Evolutionary conservation across 2,888 invertebrate species (phyloP), one percentile per base, ranked within the genome.

Genomic region (Synanthedon formicaeformis): DNA sequence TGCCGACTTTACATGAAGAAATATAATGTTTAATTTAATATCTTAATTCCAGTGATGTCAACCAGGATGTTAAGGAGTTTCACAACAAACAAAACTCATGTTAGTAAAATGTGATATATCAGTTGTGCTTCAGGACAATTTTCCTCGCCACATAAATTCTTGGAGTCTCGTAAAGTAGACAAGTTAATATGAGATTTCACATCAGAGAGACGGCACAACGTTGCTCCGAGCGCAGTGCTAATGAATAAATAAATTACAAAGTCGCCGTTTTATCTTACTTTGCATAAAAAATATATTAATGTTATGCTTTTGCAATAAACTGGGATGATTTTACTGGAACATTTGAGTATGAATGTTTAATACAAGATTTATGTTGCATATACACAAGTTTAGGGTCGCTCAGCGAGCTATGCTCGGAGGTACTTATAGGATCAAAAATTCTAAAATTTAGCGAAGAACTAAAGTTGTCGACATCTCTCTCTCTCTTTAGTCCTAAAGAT

Each of bases 151-250:
- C 72, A 78, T 78, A 78, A 78, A 78, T 78, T 75, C 65, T 59
- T 60, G 56, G 69, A 65, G 66, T 63, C 49, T 49, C 62, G 62
- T 66, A 71, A 75, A 74, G 78, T 69, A 73, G 75, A 78, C 74
- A 78, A 73, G 76, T 73, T 78, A 75, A 78, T 78, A 77, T 71
- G 75, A 76, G 73, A 75, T 75, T 76, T 76, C 73, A 75, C 71
- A 70, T 72, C 66, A 65, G 54, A 40, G 57, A 56, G 53, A 52
- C 54, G 51, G 23, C 50, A 71, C 65, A 65, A 60, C 63, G 62
- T 55, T 58, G 58, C 65, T 61, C 62, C 56, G 57, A 55, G 64
- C 64, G 66, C 67, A 53, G 58, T 52, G 61, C 60, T 73, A 69
- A 73, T 74, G 73, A 74, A 74, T 74, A 74, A 72, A 70, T 72